These are phyloP conservation scores for Pseudochirops cupreus DNA, from an alignment of 2,797 vertebrate species.

Conservation along the genomic window DNA sequence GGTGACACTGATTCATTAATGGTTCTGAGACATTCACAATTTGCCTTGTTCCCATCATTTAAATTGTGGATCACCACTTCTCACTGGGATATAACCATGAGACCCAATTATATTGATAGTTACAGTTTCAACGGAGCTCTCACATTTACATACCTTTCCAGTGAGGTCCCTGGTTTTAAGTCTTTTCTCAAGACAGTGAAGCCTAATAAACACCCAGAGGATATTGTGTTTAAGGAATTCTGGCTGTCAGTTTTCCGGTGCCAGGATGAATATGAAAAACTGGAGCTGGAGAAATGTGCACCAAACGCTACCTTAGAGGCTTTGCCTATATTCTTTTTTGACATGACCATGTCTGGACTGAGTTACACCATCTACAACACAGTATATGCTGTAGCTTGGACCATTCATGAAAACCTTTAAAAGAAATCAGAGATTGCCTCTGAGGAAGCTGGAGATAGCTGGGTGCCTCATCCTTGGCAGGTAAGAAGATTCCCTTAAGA, in stretches of 20 bases:
- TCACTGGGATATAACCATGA: neutral
- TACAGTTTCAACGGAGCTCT: neutral
- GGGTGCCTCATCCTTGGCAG: no score
- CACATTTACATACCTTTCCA: neutral
- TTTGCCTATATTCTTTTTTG: no score
- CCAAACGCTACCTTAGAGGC: no score
- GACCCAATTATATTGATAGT: neutral
- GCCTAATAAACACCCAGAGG: neutral
- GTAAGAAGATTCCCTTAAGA: no score
- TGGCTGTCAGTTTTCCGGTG: neutral
- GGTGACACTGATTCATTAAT: neutral
- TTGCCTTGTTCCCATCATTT: rapidly evolving
- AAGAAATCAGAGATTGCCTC: no score
- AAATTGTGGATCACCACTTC: neutral
- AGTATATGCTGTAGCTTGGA: no score
- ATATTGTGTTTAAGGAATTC: neutral
- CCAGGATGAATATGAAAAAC: no score
- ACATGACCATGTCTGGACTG: no score
- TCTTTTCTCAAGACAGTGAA: neutral
- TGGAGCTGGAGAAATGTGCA: no score
- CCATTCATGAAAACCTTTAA: no score
- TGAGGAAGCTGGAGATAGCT: no score
- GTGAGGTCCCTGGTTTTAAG: neutral
- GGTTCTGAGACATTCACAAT: neutral
- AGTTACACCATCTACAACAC: no score